Base-by-base conservation (phyloP, 1,140 invertebrate genomes). In the Cylas formicarius region DNA sequence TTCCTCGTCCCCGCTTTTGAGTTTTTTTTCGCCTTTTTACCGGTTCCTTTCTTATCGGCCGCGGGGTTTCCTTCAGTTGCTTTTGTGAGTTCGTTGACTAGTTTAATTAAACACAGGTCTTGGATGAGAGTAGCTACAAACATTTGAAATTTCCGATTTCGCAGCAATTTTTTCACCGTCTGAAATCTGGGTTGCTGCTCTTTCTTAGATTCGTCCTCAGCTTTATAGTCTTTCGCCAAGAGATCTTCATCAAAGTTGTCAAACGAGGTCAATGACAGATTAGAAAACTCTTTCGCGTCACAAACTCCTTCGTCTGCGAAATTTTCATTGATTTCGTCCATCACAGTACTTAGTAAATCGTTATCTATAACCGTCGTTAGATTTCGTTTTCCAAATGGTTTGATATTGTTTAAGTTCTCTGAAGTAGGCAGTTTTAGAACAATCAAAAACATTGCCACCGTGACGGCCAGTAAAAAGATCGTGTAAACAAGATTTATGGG, bases 41-140 rank as follows among this genome's bases (percentile, higher is more conserved):
- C 11, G 13, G 13, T 18, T 10, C 2, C 17, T 24, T 28, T 28
- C 29, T 24, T 24, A 29, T 37, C 21, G 28, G 11, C 6, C 16
- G 3, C 4, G 9, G n/a, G 18, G 1, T 17, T 21, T 18, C 8
- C 17, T 13, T 18, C 34, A n/a, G 16, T 27, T 20, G 18, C 20
- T 20, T 51, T 48, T 2, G 41, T 29, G 21, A 52, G 23, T 22
- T 52, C 35, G 16, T 21, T 48, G 16, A 52, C 38, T 13, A 52
- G 10, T 36, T 45, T 52, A 4, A 52, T 44, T 2, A 52, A 19
- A 20, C 44, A 52, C 14, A 52, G n/a, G 26, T 52, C 50, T 26
- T 52, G 44, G 20, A 52, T 9, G 2, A 52, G 13, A 11, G 50
- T 52, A 21, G 35, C 40, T 2, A 48, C 17, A 22, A 52, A 44